Evolutionary conservation across 2,888 invertebrate genomes (phyloP), one percentile per base, ranked within the genome.

Genomic region (Rhimphoctona megacephalus): DNA sequence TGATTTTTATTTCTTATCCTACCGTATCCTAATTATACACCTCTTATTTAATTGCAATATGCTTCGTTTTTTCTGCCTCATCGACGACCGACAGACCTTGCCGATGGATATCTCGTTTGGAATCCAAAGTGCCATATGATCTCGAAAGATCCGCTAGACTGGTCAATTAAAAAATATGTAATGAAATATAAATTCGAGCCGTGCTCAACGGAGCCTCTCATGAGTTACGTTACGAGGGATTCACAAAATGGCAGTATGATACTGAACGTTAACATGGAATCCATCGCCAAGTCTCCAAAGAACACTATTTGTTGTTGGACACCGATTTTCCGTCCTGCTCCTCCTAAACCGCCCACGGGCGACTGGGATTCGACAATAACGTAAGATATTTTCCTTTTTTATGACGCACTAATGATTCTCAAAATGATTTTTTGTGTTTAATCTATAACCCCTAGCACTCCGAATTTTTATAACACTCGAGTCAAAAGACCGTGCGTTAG

Each of bases 51-150:
- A 46, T 46, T 46, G 2, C 2, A 46, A 46, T 2, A 7, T 17
- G 2, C 17, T 17, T 49, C 17, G 17, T 1, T 43, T 43, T 11
- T 43, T 2, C 14, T 43, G 6, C 49, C 17, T 2, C 49, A 5
- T 5, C 49, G 49, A 46, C 46, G 19, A 19, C 19, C 0, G 5
- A 64, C 88, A 93, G 93, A 90, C 67, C 54, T 87, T 19, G 90
- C 92, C 52, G 92, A 94, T 61, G 94, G 95, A 6, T 96, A 95
- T 89, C 91, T 96, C 82, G 95, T 96, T 4, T 95, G 95, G 94
- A 96, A 95, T 91, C 94, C 96, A 57, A 95, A 95, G 91, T 97
- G 97, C 90, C 95, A 95, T 91, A 96, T 97, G 92, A 95, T 96
- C 6, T 91, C 92, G 46, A 92, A 92, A 83, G 88, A 93, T 22